Evolutionary conservation across 2,797 vertebrate genomes (phyloP).

Genomic region (Semotilus atromaculatus): DNA sequence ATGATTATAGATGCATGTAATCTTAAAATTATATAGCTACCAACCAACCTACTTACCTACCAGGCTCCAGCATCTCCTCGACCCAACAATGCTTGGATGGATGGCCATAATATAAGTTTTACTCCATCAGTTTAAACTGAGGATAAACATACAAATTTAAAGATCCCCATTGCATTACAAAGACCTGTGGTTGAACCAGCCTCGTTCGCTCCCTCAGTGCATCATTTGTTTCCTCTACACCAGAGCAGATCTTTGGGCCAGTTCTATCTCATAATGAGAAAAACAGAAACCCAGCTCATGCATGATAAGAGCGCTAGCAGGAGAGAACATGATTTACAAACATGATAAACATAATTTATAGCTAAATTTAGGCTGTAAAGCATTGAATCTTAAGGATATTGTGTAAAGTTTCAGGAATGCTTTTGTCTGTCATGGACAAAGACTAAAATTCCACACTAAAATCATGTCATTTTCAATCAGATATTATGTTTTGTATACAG

Average conservation of each 20-base stretch:
- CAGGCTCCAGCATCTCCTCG: neutral
- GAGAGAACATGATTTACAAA: conserved; percentile 23
- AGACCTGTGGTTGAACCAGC: conserved; percentile 26
- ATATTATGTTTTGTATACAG: no score
- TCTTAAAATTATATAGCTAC: neutral
- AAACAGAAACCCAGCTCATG: conserved; percentile 36
- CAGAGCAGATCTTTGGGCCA: conserved; percentile 18
- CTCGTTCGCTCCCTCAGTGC: conserved; percentile 10
- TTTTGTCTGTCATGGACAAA: neutral
- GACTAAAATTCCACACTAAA: neutral
- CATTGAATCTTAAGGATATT: neutral
- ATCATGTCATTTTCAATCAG: neutral
- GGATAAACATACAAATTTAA: conserved; percentile 20
- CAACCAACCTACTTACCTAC: no score
- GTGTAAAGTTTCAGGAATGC: neutral
- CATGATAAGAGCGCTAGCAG: neutral
- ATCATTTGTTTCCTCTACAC: conserved; percentile 27
- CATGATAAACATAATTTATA: no score
- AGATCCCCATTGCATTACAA: neutral
- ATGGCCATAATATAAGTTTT: neutral
- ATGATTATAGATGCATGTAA: neutral
- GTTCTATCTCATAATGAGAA: conserved; percentile 33
- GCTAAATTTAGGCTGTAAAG: neutral
- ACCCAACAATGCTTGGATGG: neutral
- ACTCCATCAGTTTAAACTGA: neutral